Conservation (phyloP, 2,888 invertebrate species). For the Cheilosia vulpina region DNA sequence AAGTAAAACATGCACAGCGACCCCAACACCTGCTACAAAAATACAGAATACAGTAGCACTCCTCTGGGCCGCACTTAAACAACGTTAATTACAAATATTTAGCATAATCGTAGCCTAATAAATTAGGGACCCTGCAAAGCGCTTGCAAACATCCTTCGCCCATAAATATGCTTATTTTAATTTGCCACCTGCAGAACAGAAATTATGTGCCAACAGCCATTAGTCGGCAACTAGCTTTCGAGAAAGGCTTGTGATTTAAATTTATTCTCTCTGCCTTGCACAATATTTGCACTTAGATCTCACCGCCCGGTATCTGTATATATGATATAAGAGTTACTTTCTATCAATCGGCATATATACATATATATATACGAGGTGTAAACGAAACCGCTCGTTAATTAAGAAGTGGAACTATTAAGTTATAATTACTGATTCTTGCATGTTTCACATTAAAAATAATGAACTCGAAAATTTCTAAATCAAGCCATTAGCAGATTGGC, state of each 20-base stretch:
- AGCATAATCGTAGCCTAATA: neutral
- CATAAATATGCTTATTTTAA: neutral
- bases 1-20: too few species aligned
- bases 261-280: neutral
- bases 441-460: neutral
- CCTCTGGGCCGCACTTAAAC: too few species aligned
- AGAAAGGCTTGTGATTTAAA: slow-evolving; percentile 11
- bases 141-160: neutral
- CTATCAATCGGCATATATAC: neutral
- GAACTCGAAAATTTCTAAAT: neutral
- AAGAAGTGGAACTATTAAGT: slow-evolving; percentile 3
- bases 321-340: neutral
- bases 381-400: neutral
- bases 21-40: too few species aligned
- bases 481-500: neutral
- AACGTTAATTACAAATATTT: too few species aligned
- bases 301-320: neutral
- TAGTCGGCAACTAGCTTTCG: neutral
- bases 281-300: slow-evolving; percentile 11
- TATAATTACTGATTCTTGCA: neutral
- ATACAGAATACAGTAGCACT: too few species aligned
- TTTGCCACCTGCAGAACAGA: neutral
- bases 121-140: neutral
- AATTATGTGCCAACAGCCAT: neutral
- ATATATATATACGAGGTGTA: too few species aligned